phyloP scores from a whole-genome alignment of 2,113 vertebrate species.

The Hemibagrus wyckioides region DNA sequence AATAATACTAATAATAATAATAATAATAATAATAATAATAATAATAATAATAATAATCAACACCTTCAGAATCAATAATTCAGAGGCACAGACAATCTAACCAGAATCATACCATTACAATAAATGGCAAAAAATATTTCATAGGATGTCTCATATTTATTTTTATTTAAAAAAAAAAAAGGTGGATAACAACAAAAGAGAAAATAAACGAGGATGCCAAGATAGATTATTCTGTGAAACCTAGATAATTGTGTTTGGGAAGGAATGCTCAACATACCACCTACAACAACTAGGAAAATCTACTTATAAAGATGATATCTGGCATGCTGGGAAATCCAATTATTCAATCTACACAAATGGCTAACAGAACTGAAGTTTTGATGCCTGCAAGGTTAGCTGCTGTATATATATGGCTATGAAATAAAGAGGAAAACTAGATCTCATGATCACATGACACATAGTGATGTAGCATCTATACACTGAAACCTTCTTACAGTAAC shows the following conservation, averaged over 20 bases:
- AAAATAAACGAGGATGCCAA: background rate
- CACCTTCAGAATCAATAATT: too few species aligned
- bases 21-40: too few species aligned
- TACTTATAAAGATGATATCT: too few species aligned
- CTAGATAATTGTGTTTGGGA: background rate
- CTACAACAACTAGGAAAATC: too few species aligned
- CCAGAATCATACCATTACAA: background rate
- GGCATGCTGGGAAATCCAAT: too few species aligned
- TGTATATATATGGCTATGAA: background rate
- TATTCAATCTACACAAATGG: too few species aligned
- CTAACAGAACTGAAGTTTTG: background rate
- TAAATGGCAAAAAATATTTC: background rate
- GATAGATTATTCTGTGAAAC: background rate
- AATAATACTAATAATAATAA: too few species aligned
- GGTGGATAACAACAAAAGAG: background rate
- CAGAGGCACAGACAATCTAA: background rate
- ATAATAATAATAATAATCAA: too few species aligned
- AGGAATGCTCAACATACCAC: background rate
- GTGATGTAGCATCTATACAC: too few species aligned
- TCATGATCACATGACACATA: background rate
- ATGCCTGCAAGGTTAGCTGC: background rate
- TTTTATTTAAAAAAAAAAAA: too few species aligned
- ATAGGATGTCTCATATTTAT: background rate
- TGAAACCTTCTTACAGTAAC: too few species aligned
- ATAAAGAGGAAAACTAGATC: background rate